Conservation (phyloP, 1,140 invertebrate species). For the Drosophila arawakana region DNA sequence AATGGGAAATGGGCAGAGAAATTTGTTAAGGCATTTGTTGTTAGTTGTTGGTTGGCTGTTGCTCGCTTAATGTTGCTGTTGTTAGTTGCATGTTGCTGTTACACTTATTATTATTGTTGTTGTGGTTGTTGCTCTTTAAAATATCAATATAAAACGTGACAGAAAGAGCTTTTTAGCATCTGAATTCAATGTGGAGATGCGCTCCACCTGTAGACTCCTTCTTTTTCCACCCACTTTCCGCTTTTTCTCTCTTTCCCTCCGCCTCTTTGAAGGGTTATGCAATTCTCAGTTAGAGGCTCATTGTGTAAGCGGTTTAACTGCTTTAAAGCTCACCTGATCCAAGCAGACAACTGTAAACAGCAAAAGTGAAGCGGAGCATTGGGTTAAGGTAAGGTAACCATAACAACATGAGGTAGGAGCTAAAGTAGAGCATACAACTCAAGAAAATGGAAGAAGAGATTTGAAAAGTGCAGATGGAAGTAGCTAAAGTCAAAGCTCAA, state of each 20-base stretch:
- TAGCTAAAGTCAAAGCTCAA: too few relatives aligned
- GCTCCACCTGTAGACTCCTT: background rate
- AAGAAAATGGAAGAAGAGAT: too few relatives aligned
- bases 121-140: constrained; percentile 62
- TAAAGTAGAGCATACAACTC: too few relatives aligned
- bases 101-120: constrained; percentile 1
- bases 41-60: constrained; percentile 52
- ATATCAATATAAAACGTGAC: constrained; percentile 83
- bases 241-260: background rate
- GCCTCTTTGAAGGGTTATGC: constrained; percentile 20
- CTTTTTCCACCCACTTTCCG: background rate
- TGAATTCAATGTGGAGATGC: background rate
- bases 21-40: constrained; percentile 79
- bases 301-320: constrained; percentile 61
- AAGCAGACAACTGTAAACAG: constrained; percentile 27
- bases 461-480: too few relatives aligned
- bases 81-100: constrained; percentile 30
- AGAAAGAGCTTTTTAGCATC: constrained; percentile 46
- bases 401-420: too few relatives aligned
- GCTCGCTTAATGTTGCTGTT: constrained; percentile 28
- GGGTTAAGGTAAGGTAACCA: background rate
- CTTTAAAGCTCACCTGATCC: constrained; percentile 18
- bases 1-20: constrained; percentile 68
- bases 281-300: constrained; percentile 24
- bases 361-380: background rate